Conservation (phyloP, 2,113 vertebrate genomes). For the Rafetus swinhoei region DNA sequence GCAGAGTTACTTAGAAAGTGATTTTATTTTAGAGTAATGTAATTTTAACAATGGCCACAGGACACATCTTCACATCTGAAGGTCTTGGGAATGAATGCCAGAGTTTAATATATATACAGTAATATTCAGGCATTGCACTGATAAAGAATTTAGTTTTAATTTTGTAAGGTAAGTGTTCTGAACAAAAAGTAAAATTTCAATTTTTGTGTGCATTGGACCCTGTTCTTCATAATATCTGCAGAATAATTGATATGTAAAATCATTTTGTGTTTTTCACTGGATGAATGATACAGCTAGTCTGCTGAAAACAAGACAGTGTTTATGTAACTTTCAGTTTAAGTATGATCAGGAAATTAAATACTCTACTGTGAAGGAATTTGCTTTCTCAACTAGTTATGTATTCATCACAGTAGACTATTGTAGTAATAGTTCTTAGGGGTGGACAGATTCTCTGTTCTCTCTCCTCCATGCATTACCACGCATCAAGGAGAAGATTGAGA, state of each 20-base stretch:
- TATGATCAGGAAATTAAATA: slow-evolving; percentile 56
- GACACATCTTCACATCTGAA: slow-evolving; percentile 1
- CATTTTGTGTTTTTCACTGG: slow-evolving; percentile 13
- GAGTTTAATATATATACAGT: neutral
- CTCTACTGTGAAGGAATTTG: slow-evolving; percentile 28
- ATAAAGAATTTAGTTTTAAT: slow-evolving; percentile 18
- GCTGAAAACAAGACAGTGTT: slow-evolving; percentile 43
- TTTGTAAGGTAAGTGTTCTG: slow-evolving; percentile 22
- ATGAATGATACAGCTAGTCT: neutral
- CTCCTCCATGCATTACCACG: neutral
- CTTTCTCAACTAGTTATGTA: slow-evolving; percentile 2
- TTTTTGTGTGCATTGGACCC: neutral
- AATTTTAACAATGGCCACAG: neutral
- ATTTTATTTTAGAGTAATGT: neutral
- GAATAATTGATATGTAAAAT: slow-evolving; percentile 5
- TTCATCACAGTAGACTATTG: neutral
- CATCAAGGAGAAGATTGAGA: neutral
- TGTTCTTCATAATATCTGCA: slow-evolving; percentile 35
- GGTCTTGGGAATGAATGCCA: neutral
- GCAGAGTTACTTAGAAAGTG: neutral
- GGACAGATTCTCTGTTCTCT: neutral
- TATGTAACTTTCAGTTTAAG: slow-evolving; percentile 50
- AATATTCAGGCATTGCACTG: neutral
- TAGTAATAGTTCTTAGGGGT: neutral
- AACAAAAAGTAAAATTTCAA: neutral